Conservation (phyloP, 2,888 invertebrate species). For the Drosophila emarginata region DNA sequence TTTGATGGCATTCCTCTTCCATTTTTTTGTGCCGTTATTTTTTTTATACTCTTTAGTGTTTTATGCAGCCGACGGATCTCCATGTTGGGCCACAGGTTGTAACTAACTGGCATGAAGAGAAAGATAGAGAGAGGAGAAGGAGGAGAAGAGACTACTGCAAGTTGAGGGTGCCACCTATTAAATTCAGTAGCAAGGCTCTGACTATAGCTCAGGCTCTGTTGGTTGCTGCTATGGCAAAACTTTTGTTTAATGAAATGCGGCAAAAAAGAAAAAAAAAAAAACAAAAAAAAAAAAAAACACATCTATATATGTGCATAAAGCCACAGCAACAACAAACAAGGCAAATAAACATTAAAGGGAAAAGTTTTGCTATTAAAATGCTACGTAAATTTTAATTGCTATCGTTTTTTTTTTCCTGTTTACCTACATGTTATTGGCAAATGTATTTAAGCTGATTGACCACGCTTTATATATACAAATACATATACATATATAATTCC, state of each 20-base stretch:
- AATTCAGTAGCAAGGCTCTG: constrained; percentile 55
- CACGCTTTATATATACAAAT: constrained; percentile 5
- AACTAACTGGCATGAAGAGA: constrained; percentile 61
- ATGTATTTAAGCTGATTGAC: constrained; percentile 50
- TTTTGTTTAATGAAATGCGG: constrained; percentile 78
- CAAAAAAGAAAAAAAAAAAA: constrained; percentile 53
- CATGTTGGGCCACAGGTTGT: constrained; percentile 68
- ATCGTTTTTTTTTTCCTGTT: constrained; percentile 40
- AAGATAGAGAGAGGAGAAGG: constrained; percentile 1
- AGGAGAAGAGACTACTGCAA: constrained; percentile 45
- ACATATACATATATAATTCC: neutral
- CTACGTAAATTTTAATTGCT: constrained; percentile 76
- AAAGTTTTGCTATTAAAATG: constrained; percentile 76
- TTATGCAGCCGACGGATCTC: constrained; percentile 43
- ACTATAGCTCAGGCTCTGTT: constrained; percentile 23
- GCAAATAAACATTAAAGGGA: constrained; percentile 69
- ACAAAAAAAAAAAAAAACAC: neutral
- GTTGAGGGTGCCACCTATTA: constrained; percentile 67
- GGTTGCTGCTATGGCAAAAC: constrained; percentile 59
- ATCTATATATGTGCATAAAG: neutral
- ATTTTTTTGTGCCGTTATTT: constrained; percentile 16
- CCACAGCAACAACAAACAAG: constrained; percentile 33
- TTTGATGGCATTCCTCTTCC: constrained; percentile 69
- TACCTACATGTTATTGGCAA: constrained; percentile 35
- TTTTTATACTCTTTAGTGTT: constrained; percentile 13